Conservation (phyloP, 1,140 invertebrate species). For the Heterodera carotae region DNA sequence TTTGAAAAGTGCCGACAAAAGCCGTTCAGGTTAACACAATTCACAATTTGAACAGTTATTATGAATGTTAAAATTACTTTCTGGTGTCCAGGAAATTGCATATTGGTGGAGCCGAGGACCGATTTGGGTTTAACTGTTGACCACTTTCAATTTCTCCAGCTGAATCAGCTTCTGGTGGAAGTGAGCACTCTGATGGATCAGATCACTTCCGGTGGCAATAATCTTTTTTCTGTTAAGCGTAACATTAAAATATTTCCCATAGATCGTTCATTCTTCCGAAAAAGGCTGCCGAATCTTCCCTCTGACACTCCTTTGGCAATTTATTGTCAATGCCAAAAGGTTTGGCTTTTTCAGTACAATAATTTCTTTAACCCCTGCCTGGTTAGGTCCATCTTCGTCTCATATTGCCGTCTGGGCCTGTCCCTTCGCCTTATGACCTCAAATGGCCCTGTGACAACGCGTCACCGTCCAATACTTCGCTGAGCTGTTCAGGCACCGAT, state of each 20-base stretch:
- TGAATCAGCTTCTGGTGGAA: slow-evolving; percentile 22
- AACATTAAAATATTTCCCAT: too few species aligned
- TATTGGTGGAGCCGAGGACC: slow-evolving; percentile 28
- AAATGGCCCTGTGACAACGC: slow-evolving; percentile 12
- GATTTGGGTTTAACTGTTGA: slow-evolving; percentile 28
- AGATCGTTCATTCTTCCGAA: slow-evolving; percentile 33
- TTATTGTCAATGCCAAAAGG: slow-evolving; percentile 35
- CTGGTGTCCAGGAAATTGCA: slow-evolving; percentile 19
- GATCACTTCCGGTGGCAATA: slow-evolving; percentile 19
- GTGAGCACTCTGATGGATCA: slow-evolving; percentile 33
- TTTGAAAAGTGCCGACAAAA: slow-evolving; percentile 10
- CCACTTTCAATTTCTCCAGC: slow-evolving; percentile 41
- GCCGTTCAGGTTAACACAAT: slow-evolving; percentile 5
- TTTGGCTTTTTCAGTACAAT: background rate
- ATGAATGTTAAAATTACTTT: background rate
- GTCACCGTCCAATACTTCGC: background rate
- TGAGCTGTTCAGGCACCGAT: slow-evolving; percentile 2
- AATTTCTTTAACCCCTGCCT: background rate
- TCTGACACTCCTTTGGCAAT: slow-evolving; percentile 18
- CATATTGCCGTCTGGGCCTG: slow-evolving; percentile 28
- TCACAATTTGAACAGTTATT: background rate
- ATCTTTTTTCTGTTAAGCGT: background rate
- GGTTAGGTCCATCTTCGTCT: slow-evolving; percentile 33
- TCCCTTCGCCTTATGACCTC: slow-evolving; percentile 34
- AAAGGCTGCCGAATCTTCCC: slow-evolving; percentile 5